Evolutionary conservation across 2,113 vertebrate genomes (phyloP).

Genomic region (Platysteira castanea): DNA sequence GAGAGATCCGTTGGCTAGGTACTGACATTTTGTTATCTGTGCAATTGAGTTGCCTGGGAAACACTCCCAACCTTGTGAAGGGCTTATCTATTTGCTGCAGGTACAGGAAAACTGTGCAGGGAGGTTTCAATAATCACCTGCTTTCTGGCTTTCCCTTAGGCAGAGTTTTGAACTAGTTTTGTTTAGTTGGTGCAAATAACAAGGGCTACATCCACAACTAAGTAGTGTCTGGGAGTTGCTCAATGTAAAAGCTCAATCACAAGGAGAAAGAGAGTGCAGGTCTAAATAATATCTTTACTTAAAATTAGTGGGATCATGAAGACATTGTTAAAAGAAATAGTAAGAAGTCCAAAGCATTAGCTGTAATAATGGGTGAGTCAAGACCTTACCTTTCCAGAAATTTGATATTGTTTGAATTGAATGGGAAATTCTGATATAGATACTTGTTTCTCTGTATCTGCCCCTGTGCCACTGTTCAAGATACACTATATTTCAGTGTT

Average conservation of each 20-base stretch:
- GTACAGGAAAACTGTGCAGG: background rate
- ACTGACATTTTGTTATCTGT: conserved; percentile 10
- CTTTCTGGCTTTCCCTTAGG: background rate
- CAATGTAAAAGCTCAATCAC: background rate
- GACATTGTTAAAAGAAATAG: background rate
- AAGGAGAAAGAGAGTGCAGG: background rate
- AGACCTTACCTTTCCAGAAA: background rate
- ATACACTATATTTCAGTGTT: background rate
- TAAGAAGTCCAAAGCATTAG: background rate
- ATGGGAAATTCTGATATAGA: background rate
- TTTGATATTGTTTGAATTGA: background rate
- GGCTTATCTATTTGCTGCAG: background rate
- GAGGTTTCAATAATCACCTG: background rate
- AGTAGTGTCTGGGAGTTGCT: background rate
- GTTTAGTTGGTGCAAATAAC: background rate
- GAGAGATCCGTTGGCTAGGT: conserved; percentile 3
- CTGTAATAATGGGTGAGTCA: background rate
- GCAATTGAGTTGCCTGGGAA: conserved; percentile 26
- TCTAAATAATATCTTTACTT: background rate
- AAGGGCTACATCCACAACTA: background rate
- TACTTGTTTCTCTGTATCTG: background rate
- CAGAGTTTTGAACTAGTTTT: background rate
- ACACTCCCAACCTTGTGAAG: background rate
- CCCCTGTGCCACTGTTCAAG: background rate
- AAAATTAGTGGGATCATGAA: background rate